Evolutionary conservation across 2,113 vertebrate species (phyloP).

Genomic region (Saccopteryx leptura): DNA sequence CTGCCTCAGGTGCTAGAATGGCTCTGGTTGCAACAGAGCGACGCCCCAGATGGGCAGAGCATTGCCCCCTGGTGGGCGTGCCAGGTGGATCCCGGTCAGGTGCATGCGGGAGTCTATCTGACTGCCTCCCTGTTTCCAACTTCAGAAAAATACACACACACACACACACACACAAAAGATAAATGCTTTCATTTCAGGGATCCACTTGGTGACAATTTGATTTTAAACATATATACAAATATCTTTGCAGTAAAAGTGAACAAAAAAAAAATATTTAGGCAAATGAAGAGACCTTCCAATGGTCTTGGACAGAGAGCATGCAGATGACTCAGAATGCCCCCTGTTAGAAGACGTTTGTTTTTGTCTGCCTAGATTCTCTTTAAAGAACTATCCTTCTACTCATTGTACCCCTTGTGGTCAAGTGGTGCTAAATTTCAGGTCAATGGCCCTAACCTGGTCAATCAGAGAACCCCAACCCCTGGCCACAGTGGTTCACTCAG

Average conservation of each 20-base stretch:
- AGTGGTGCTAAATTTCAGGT: not conserved
- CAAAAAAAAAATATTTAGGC: not conserved
- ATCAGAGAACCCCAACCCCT: not conserved
- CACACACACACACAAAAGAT: not conserved
- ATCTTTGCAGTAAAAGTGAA: slow-evolving; percentile 19
- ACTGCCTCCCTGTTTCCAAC: too few relatives aligned
- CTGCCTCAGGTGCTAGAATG: too few relatives aligned
- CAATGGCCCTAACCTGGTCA: not conserved
- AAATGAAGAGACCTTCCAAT: not conserved
- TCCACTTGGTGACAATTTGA: slow-evolving; percentile 10
- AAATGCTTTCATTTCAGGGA: slow-evolving; percentile 34
- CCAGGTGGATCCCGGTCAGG: too few relatives aligned
- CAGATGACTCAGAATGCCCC: not conserved
- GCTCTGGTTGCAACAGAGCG: too few relatives aligned
- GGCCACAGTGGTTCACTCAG: not conserved
- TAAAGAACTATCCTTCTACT: not conserved
- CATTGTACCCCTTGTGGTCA: not conserved
- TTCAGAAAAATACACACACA: too few relatives aligned
- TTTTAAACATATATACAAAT: slow-evolving; percentile 47
- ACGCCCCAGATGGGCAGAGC: too few relatives aligned
- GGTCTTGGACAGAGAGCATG: not conserved
- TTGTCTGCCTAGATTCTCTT: not conserved
- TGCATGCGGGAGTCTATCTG: too few relatives aligned
- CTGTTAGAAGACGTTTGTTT: not conserved
- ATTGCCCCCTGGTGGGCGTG: too few relatives aligned